Conservation (phyloP, 1,140 invertebrate species). For the Pectinophora gossypiella region DNA sequence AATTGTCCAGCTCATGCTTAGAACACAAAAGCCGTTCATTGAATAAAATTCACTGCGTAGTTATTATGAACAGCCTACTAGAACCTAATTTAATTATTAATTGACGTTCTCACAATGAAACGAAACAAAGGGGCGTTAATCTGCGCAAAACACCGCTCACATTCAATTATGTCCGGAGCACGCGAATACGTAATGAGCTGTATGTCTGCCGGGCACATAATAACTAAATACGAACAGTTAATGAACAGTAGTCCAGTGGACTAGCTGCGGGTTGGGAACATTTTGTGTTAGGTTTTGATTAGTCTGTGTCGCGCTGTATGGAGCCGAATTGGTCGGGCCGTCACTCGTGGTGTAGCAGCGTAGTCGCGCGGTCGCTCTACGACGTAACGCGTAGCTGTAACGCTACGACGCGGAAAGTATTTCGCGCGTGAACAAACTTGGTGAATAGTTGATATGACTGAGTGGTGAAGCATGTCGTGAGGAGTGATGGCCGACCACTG, state of each 20-base stretch:
- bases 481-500: too few species aligned
- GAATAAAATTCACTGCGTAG: too few species aligned
- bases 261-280: background rate
- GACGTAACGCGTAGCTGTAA: constrained; percentile 15
- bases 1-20: too few species aligned
- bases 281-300: constrained; percentile 4
- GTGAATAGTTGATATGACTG: background rate
- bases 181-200: constrained; percentile 29
- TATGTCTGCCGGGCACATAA: constrained; percentile 1
- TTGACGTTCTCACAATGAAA: constrained; percentile 21
- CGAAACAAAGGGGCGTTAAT: constrained; percentile 34
- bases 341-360: constrained; percentile 25
- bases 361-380: constrained; percentile 32
- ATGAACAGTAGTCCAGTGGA: background rate
- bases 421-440: constrained; percentile 14
- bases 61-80: too few species aligned
- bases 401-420: constrained; percentile 16
- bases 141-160: constrained; percentile 29
- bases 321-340: background rate
- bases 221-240: background rate
- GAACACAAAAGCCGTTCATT: too few species aligned
- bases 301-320: constrained; percentile 20
- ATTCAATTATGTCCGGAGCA: constrained; percentile 43
- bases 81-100: too few species aligned
- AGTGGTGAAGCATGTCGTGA: background rate